Base-by-base conservation (phyloP, 2,113 vertebrate species). In the Leuciscus idus region DNA sequence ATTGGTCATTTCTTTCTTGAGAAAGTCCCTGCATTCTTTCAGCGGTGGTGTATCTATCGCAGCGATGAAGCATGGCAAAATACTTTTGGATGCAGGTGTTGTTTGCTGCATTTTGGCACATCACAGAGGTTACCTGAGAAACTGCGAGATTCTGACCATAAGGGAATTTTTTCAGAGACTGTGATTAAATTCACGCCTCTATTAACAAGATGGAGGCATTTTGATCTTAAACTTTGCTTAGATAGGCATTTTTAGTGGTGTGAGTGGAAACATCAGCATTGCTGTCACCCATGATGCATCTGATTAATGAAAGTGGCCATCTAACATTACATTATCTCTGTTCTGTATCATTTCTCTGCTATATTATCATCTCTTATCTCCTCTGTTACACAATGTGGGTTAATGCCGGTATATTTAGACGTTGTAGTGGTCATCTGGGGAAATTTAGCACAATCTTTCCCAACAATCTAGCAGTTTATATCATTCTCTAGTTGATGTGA, bases 21-120 rank as follows among this genome's bases (percentile, higher is more conserved):
- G 86, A 90, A 90, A 89, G 77, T 83, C 88, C 79, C 83, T 86
- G 84, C 84, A 81, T 89, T 94, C 87, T 86, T 86, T 92, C 89
- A 87, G 84, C 84, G 39, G 61, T 64, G 48, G 90, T 87, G 86
- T 91, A 84, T 89, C 81, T 90, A 73, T 90, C 87, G 57, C 39
- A 62, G 87, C 92, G 90, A 21, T 82, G 89, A 87, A 92, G 92
- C 94, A 46, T 78, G 50, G 91, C 92, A 89, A 93, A 92, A 93
- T 92, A 93, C 89, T 86, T 92, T 85, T 82, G 81, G 87, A 90
- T 85, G 87, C 94, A 95, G 94, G 94, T 94, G 92, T 90, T 89
- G 84, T 75, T 80, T 86, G 89, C 85, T 61, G 84, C 57, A 39
- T 39, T 83, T 64, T 89, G 77, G 88, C 89, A 92, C 82, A 89